Conservation (phyloP, 2,888 invertebrate species). For the Diogma glabrata region DNA sequence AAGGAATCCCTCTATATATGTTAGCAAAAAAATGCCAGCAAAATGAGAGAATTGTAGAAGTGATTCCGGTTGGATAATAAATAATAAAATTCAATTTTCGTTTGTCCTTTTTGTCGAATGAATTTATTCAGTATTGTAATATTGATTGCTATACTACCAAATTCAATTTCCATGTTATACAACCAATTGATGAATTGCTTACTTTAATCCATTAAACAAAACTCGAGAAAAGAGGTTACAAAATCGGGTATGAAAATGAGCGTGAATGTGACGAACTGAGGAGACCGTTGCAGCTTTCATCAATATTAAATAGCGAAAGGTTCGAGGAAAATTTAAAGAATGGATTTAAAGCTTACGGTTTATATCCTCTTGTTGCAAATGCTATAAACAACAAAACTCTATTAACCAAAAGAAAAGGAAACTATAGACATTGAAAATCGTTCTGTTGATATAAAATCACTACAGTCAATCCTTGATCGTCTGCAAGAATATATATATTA, state of each 20-base stretch:
- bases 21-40: not conserved
- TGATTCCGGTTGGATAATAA: no score
- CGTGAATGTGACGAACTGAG: not conserved
- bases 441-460: no score
- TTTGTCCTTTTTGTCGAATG: not conserved
- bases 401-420: no score
- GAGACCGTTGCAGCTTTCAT: not conserved
- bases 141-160: not conserved
- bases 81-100: not conserved
- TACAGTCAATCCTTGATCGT: no score
- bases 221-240: not conserved
- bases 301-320: not conserved
- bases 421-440: no score
- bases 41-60: conserved; percentile 31
- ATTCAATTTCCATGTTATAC: not conserved
- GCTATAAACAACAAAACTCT: no score
- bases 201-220: not conserved
- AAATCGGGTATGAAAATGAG: not conserved
- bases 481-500: not conserved
- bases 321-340: not conserved
- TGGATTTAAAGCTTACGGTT: not conserved
- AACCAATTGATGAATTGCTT: not conserved
- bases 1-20: not conserved
- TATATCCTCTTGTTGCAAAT: not conserved
- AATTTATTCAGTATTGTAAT: not conserved